phyloP scores from a whole-genome alignment of 2,888 invertebrate genomes.

The Nasonovia ribisnigri region DNA sequence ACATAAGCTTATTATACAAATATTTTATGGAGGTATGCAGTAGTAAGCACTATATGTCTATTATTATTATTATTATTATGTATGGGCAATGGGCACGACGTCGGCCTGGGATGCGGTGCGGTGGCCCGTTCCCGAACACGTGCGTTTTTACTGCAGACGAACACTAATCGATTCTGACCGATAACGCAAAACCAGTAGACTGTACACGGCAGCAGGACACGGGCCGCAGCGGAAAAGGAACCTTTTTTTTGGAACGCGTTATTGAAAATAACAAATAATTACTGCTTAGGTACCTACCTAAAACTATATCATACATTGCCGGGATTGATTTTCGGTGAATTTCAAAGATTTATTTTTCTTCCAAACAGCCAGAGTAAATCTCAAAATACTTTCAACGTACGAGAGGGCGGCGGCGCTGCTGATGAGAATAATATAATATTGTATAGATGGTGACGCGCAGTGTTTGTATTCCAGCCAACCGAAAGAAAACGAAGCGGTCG shows the following conservation, averaged over 20 bases:
- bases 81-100: background rate
- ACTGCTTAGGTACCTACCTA: background rate
- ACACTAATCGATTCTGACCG: constrained; percentile 15
- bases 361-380: background rate
- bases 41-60: background rate
- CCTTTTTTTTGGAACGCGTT: constrained; percentile 1
- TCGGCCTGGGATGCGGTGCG: background rate
- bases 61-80: background rate
- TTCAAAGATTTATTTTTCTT: background rate
- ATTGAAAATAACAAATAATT: constrained; percentile 2
- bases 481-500: background rate
- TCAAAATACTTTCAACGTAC: background rate
- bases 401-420: background rate
- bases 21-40: background rate
- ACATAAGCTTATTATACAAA: background rate
- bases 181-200: background rate
- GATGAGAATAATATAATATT: background rate
- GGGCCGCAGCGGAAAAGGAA: constrained; percentile 5
- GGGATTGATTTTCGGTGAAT: background rate
- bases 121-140: background rate
- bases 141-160: constrained; percentile 5
- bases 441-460: background rate
- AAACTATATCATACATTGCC: background rate
- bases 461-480: background rate
- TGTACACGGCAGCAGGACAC: background rate